A percentile compares a stretch with the other conserved stretches of the same genome.
Evolutionary conservation across 2,797 vertebrate genomes (phyloP).

Genomic region (Fistularia commersonii): DNA sequence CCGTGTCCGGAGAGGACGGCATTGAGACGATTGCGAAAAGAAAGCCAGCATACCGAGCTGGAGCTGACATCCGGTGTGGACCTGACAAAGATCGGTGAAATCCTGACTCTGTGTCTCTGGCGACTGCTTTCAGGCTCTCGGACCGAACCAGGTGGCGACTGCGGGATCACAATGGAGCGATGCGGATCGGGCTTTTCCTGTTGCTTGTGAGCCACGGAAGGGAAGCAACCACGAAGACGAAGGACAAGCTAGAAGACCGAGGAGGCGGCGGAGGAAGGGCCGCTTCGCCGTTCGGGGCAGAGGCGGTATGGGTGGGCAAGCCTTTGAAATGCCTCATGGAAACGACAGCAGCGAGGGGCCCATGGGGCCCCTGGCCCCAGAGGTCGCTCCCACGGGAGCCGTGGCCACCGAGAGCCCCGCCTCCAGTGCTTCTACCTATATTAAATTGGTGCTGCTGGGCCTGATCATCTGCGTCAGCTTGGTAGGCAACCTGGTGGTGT

Average conservation of each 20-base stretch:
- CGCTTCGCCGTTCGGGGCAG: constrained; percentile 41
- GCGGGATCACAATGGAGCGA: constrained; percentile 57
- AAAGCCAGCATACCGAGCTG: too few relatives aligned
- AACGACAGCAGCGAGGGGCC: constrained; percentile 73
- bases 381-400: constrained; percentile 59
- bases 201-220: constrained; percentile 60
- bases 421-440: constrained; percentile 78
- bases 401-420: constrained; percentile 62
- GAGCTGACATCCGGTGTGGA: too few relatives aligned
- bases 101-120: too few relatives aligned
- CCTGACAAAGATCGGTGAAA: too few relatives aligned
- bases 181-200: constrained; percentile 60
- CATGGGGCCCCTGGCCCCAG: constrained; percentile 62
- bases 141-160: constrained; percentile 24
- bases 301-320: constrained; percentile 43
- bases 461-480: constrained; percentile 88
- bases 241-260: constrained; percentile 53
- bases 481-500: constrained; percentile 84
- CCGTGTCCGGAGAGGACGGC: too few relatives aligned
- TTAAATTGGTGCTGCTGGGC: constrained; percentile 85
- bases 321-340: constrained; percentile 68
- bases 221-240: constrained; percentile 71
- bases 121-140: constrained; percentile 13
- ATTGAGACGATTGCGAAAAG: too few relatives aligned
- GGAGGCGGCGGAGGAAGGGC: constrained; percentile 53